Evolutionary conservation across 2,797 vertebrate species (phyloP), one percentile per base, ranked within the genome.

Genomic region (Pipistrellus kuhlii): DNA sequence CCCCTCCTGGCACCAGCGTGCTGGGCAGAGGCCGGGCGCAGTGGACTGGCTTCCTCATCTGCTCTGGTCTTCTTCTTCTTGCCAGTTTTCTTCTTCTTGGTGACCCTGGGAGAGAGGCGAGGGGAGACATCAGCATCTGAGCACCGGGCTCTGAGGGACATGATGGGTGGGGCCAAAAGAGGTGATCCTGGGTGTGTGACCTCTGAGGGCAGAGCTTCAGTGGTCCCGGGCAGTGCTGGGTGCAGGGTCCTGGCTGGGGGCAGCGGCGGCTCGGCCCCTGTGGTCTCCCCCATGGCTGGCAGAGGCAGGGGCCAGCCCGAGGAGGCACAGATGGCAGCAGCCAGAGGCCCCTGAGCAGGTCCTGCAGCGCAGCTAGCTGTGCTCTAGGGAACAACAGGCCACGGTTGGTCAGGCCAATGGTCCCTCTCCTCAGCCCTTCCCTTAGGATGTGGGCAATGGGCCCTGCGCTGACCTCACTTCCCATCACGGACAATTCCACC

Each of bases 1-100:
- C 71, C 76, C 21, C 41, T 96, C 20, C 66, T 71, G 88, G 69
- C 17, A 6, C 57, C 68, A 2, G 10, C 15, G 32, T 93, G 78
- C 80, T 93, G 96, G 0, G 83, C 76, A 0, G 32, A 91, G 27
- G 73, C 0, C 0, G 96, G 83, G 0, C 18, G 93, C 0, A 88
- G 13, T 0, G 44, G 81, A 66, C 68, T 98, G 46, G 94, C 93
- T 0, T 73, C 96, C 30, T 99, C 98, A 27, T 99, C 99, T 0
- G 98, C 96, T 55, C 98, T 99, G 12, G 85, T 97, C 23, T 99
- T 98, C 53, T 99, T 99, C 96, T 99, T 99, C 98, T 99, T 99
- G 81, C 98, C 98, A 0, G 97, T 95, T 92, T 99, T 99, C 98
- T 99, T 99, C 96, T 99, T 99, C 96, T 98, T 99, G 91, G 98